Conservation (phyloP, 2,113 vertebrate species). For the Hippotragus niger region DNA sequence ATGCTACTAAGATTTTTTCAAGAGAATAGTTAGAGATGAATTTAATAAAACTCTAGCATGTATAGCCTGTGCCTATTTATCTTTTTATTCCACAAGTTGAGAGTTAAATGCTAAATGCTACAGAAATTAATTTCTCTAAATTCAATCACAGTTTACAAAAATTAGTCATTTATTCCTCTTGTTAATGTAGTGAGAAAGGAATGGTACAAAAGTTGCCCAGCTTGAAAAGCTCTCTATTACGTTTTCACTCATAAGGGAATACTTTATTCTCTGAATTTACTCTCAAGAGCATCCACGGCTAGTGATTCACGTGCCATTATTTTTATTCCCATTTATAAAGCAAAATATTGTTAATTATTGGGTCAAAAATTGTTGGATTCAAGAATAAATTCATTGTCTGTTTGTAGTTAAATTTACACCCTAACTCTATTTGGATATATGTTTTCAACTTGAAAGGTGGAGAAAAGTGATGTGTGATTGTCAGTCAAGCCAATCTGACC, state of each 20-base stretch:
- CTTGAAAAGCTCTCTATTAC: not conserved
- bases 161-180: not conserved
- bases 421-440: not conserved
- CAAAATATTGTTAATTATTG: constrained; percentile 55
- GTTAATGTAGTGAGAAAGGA: not conserved
- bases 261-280: constrained; percentile 4
- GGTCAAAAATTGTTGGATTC: constrained; percentile 3
- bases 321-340: constrained; percentile 52
- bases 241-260: not conserved
- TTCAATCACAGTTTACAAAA: not conserved
- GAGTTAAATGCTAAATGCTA: not conserved
- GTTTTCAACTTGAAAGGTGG: not conserved
- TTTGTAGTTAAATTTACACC: not conserved
- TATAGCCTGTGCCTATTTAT: not conserved
- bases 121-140: constrained; percentile 33
- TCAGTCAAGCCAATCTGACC: not conserved
- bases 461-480: constrained; percentile 13
- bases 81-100: not conserved
- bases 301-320: constrained; percentile 38
- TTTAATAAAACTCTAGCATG: not conserved
- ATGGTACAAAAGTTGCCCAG: not conserved
- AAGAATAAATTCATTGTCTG: not conserved
- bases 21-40: not conserved
- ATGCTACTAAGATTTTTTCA: constrained; percentile 6
- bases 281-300: not conserved